Base-by-base conservation (phyloP, 2,113 vertebrate genomes). In the Solea senegalensis region DNA sequence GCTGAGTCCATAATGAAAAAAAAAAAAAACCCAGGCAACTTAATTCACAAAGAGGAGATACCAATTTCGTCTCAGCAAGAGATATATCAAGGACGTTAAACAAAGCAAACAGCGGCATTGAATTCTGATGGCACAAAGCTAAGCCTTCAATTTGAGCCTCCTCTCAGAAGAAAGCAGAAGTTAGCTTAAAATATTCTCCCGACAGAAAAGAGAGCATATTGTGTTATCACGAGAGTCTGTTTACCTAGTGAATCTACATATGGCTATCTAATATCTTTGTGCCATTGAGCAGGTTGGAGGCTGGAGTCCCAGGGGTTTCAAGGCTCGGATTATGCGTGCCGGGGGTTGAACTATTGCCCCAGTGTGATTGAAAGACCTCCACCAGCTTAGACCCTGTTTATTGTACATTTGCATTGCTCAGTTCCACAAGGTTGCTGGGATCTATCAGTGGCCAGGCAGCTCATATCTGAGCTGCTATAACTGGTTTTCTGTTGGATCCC, bases 401-500 rank as follows among this genome's bases (percentile, higher is more conserved):
- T 93, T 93, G 91, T 93, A 88, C 86, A 94, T 93, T 94, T 93
- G 90, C 93, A 93, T 93, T 81, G 88, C 92, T 92, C 86, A 83
- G 82, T 92, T 93, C 79, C 59, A 71, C 4, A 5, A 82, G 78
- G 82, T 89, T 88, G 85, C 77, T 75, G 86, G 85, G 85, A 85
- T 83, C 88, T 80, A 88, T 92, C 90, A 78, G 83, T 74, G 55
- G 77, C 83, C 80, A 64, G 64, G 82, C 86, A 66, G 83, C 89
- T 86, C 85, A 84, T 87, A 92, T 89, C 86, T 84, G 63, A 78
- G 63, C 63, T 62, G 44, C 80, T 69, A 75, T 86, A 91, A 88
- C 91, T 67, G 45, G 81, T 89, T 87, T 90, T 77, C 69, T 67
- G 43, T 3, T 5, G 72, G 70, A 83, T 63, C 64, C 70, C 21